phyloP scores from a whole-genome alignment of 1,140 invertebrate genomes.

The Chlorops oryzae region DNA sequence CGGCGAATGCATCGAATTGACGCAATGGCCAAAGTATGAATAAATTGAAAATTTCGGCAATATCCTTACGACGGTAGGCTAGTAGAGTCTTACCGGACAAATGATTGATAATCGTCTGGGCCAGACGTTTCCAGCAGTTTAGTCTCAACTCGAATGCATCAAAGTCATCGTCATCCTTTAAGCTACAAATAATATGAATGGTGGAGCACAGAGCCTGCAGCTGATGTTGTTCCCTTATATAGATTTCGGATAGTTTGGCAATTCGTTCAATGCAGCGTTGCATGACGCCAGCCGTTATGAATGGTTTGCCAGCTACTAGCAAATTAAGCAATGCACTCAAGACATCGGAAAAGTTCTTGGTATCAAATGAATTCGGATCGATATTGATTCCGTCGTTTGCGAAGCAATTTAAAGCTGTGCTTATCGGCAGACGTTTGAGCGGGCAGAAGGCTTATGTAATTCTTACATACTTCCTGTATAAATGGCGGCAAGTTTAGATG shows the following conservation, averaged over 20 bases:
- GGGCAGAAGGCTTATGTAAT: too few relatives aligned
- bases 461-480: too few relatives aligned
- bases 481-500: slow-evolving; percentile 23
- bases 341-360: too few relatives aligned
- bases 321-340: slow-evolving; percentile 28
- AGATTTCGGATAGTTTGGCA: too few relatives aligned
- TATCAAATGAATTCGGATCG: too few relatives aligned
- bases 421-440: too few relatives aligned
- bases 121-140: slow-evolving; percentile 30
- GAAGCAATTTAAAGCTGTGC: too few relatives aligned
- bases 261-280: slow-evolving; percentile 20
- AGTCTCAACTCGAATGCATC: slow-evolving; percentile 32
- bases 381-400: too few relatives aligned
- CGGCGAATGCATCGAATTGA: slow-evolving; percentile 29
- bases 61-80: slow-evolving; percentile 26
- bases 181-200: slow-evolving; percentile 1
- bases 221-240: too few relatives aligned
- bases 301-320: slow-evolving; percentile 20
- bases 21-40: slow-evolving; percentile 38
- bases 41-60: too few relatives aligned
- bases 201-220: slow-evolving; percentile 1
- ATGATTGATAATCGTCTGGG: slow-evolving; percentile 21
- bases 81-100: slow-evolving; percentile 28
- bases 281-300: slow-evolving; percentile 25
- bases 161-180: slow-evolving; percentile 36